These are phyloP conservation scores for Himalopsyche kuldschensis DNA, from an alignment of 2,888 invertebrate species.

Conservation along the genomic window DNA sequence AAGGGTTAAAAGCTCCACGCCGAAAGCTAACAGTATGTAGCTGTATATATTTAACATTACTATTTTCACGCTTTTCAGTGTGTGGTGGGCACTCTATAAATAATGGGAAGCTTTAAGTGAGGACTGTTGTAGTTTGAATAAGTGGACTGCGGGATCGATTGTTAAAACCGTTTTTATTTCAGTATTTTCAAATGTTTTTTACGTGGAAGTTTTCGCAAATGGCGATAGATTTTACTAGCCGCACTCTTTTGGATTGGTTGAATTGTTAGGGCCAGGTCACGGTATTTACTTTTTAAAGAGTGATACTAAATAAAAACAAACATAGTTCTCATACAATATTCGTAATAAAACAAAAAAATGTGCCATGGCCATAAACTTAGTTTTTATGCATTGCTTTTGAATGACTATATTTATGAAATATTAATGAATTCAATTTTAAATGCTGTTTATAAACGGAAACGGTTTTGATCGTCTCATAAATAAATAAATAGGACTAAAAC, in stretches of 20 bases:
- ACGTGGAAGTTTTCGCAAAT: neutral
- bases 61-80: neutral
- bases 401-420: too few species aligned
- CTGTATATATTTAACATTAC: neutral
- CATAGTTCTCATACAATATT: neutral
- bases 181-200: neutral
- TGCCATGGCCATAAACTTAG: too few species aligned
- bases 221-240: neutral
- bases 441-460: too few species aligned
- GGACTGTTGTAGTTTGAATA: neutral
- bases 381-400: too few species aligned
- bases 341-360: neutral
- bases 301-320: neutral
- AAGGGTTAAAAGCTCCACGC: neutral
- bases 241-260: neutral
- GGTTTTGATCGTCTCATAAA: too few species aligned
- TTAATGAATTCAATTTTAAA: too few species aligned
- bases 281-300: neutral
- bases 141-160: neutral
- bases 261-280: neutral
- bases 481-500: too few species aligned
- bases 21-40: neutral
- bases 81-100: neutral
- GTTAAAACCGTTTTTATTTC: neutral
- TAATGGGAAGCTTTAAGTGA: neutral